A percentile compares a stretch with the other conserved stretches of the same genome.
Conservation (phyloP, 2,113 vertebrate genomes). For the Rattus rattus region DNA sequence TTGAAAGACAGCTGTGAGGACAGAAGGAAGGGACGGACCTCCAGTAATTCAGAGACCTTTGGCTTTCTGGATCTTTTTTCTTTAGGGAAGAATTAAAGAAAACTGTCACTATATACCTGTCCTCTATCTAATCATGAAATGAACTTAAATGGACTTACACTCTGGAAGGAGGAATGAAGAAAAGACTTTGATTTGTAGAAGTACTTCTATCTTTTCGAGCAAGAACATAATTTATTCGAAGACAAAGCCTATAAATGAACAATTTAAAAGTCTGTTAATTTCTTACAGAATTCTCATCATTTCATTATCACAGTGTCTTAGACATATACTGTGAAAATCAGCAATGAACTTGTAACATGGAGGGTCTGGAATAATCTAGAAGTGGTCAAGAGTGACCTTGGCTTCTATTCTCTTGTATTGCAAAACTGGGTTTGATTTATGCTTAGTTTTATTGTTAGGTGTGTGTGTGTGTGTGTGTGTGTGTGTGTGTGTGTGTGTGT, state of each 20-base stretch:
- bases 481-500: too few species aligned
- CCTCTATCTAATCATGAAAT: background rate
- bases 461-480: too few species aligned
- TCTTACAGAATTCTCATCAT: background rate
- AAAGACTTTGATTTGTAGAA: constrained; percentile 35
- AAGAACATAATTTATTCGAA: background rate
- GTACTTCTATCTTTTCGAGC: background rate
- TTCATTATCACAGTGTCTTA: background rate
- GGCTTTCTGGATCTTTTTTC: constrained; percentile 28
- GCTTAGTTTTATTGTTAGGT: background rate
- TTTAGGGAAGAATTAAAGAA: constrained; percentile 4
- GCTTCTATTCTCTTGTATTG: background rate
- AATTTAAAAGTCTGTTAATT: background rate
- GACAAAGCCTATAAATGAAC: background rate
- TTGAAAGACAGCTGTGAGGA: background rate
- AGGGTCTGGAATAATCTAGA: background rate
- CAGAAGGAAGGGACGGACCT: background rate
- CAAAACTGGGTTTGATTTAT: too few species aligned
- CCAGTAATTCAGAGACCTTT: background rate
- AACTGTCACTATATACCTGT: background rate
- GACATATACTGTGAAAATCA: background rate
- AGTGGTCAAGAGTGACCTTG: background rate
- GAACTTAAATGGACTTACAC: background rate
- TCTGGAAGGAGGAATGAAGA: constrained; percentile 37
- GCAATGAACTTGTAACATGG: background rate